phyloP scores from a whole-genome alignment of 2,888 invertebrate species.

The Myopa testacea region DNA sequence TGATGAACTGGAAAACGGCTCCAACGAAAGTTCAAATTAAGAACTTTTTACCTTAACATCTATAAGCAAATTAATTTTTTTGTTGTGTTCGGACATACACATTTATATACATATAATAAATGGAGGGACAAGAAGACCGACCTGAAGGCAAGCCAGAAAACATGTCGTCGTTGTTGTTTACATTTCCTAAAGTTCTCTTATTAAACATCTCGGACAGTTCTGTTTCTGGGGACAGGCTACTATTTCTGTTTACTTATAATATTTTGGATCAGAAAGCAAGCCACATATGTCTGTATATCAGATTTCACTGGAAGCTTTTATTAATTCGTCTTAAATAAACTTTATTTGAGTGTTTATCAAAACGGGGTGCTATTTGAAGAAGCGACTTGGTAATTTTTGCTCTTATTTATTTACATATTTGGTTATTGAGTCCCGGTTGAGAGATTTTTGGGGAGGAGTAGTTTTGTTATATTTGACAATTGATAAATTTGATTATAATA shows the following conservation, averaged over 20 bases:
- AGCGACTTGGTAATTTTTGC: neutral
- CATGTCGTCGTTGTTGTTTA: constrained; percentile 2
- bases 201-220: neutral
- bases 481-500: neutral
- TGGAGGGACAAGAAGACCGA: neutral
- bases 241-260: neutral
- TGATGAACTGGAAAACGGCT: no score
- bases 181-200: neutral
- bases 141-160: constrained; percentile 9
- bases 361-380: neutral
- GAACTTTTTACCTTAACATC: no score
- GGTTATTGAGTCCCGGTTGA: no score
- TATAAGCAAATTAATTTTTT: no score
- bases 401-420: constrained; percentile 1
- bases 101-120: neutral
- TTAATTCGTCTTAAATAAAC: constrained; percentile 34
- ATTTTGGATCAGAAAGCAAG: neutral
- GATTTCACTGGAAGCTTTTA: constrained; percentile 7
- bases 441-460: neutral
- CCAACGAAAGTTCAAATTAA: no score
- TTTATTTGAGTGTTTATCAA: constrained; percentile 19
- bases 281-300: constrained; percentile 4
- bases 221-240: neutral
- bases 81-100: neutral
- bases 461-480: neutral